phyloP scores from a whole-genome alignment of 37 sponge, comb jelly and placozoan genomes.

The Crambe crambe region DNA sequence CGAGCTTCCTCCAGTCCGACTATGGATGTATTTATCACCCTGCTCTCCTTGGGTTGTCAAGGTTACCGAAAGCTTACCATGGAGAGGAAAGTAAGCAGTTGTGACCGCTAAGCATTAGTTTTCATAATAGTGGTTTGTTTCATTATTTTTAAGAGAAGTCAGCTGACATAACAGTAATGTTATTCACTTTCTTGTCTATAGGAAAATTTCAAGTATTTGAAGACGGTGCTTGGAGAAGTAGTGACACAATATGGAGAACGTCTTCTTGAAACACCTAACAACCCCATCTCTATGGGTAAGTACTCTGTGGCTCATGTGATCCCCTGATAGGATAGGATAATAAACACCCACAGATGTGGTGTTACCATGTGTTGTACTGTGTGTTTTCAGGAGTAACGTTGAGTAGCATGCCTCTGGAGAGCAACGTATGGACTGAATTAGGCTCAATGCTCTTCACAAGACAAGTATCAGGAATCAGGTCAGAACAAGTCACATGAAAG shows the following conservation, averaged over 20 bases:
- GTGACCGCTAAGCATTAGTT: too few relatives aligned
- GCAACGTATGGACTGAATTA: conserved; percentile 63
- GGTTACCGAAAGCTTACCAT: conserved; percentile 70
- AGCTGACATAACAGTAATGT: not conserved
- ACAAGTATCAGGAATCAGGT: conserved; percentile 93
- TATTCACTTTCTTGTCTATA: conserved; percentile 3
- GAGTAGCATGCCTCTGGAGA: conserved; percentile 10
- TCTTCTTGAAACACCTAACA: conserved; percentile 84
- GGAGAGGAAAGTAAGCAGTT: conserved; percentile 67
- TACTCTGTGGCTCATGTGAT: too few relatives aligned
- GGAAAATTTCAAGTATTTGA: conserved; percentile 77
- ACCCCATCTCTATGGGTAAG: conserved; percentile 93
- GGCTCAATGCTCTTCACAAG: conserved; percentile 92
- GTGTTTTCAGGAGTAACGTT: conserved; percentile 46
- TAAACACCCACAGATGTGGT: not conserved
- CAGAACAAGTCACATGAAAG: not conserved
- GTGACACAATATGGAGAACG: conserved; percentile 67
- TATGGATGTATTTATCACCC: conserved; percentile 94
- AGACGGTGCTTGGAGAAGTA: conserved; percentile 53
- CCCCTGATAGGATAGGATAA: too few relatives aligned
- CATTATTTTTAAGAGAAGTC: not conserved
- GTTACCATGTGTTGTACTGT: not conserved
- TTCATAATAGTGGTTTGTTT: not conserved
- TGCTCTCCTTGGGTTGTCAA: conserved; percentile 82
- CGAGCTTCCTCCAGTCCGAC: conserved; percentile 86